Conservation (phyloP, 2,888 invertebrate genomes). For the Heliconius ismenius region DNA sequence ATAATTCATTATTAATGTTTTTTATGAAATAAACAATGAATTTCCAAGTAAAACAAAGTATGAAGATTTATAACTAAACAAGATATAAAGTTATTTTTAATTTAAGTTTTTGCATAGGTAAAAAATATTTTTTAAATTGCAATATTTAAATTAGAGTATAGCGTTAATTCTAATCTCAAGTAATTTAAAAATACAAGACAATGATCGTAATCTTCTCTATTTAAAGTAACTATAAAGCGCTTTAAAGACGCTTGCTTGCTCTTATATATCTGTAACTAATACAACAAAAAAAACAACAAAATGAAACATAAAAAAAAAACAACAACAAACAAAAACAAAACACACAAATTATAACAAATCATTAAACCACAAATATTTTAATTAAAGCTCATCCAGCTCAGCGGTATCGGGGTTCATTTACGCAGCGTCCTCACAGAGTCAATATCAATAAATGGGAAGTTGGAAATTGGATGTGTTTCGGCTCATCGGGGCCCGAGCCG, state of each 20-base stretch:
- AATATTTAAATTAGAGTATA: neutral
- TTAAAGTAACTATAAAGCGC: neutral
- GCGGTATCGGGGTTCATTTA: conserved; percentile 59
- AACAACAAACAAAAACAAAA: conserved; percentile 8
- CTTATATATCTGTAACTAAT: neutral
- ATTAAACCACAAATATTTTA: conserved; percentile 27
- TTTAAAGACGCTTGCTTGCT: neutral
- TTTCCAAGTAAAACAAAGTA: neutral
- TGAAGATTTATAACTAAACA: neutral
- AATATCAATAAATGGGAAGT: conserved; percentile 82
- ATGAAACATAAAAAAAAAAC: neutral
- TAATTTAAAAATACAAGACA: neutral
- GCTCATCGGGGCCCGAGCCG: conserved; percentile 65
- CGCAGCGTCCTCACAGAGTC: conserved; percentile 77
- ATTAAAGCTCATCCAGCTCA: conserved; percentile 55
- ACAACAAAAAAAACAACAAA: neutral
- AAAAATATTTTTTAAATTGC: no score
- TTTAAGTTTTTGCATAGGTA: no score
- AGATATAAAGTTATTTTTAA: neutral
- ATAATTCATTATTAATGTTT: neutral
- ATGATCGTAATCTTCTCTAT: neutral
- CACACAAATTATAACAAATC: conserved; percentile 11
- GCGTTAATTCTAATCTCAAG: neutral
- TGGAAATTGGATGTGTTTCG: conserved; percentile 81
- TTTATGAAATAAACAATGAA: neutral